Conservation (phyloP, 37 sponge, comb jelly and placozoan species). For the Ianthella basta region DNA sequence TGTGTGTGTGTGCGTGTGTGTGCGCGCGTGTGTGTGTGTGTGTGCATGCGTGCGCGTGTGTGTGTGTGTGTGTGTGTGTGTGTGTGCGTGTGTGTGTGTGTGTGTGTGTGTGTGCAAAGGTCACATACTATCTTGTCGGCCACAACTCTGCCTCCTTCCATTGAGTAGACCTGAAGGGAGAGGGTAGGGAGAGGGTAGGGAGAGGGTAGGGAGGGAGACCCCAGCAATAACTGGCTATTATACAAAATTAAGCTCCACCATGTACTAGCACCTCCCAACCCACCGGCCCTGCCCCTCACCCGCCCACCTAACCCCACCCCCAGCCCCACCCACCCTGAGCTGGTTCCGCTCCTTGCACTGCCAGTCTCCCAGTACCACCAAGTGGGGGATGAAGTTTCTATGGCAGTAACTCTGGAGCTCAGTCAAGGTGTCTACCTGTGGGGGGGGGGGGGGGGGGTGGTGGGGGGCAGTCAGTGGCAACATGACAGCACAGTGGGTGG, state of each 20-base stretch:
- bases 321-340: constrained; percentile 6
- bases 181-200: too few relatives aligned
- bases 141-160: too few relatives aligned
- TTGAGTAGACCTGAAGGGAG: too few relatives aligned
- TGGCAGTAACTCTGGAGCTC: constrained; percentile 73
- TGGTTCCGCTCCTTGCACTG: constrained; percentile 55
- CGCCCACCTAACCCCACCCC: background rate
- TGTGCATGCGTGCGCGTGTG: too few relatives aligned
- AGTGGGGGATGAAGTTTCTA: constrained; percentile 46
- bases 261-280: background rate
- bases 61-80: too few relatives aligned
- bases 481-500: background rate
- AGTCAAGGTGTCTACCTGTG: constrained; percentile 59
- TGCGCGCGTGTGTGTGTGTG: too few relatives aligned
- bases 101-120: too few relatives aligned
- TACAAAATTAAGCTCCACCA: background rate
- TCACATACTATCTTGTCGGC: too few relatives aligned
- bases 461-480: background rate
- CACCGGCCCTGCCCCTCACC: background rate
- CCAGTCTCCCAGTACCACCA: constrained; percentile 60
- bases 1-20: too few relatives aligned
- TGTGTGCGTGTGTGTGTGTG: too few relatives aligned
- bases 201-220: too few relatives aligned
- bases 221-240: too few relatives aligned
- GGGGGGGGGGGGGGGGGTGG: background rate